Evolutionary conservation across 2,888 invertebrate species (phyloP).

Genomic region (Ectobius pallidus): DNA sequence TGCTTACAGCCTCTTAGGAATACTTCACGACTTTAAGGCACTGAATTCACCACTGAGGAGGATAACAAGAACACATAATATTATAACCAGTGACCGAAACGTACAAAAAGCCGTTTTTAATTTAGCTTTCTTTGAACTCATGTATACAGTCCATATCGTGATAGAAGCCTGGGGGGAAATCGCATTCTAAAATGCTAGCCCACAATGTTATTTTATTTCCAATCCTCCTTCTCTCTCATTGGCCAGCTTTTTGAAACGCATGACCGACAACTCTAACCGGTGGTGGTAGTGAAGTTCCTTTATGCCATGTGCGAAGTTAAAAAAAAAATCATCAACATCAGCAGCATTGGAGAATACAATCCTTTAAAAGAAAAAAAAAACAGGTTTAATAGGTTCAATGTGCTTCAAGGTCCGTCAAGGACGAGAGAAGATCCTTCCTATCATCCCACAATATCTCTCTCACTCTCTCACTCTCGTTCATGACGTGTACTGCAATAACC

Average conservation of each 20-base stretch:
- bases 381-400: conserved; percentile 37
- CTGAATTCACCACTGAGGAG: not conserved
- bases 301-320: not conserved
- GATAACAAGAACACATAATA: not conserved
- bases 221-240: not conserved
- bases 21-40: too few species aligned
- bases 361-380: conserved; percentile 30
- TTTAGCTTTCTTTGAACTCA: not conserved
- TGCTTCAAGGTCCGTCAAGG: conserved; percentile 41
- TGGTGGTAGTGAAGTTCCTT: not conserved
- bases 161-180: not conserved
- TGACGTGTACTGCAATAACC: conserved; percentile 26
- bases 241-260: not conserved
- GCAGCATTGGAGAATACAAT: not conserved
- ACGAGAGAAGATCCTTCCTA: conserved; percentile 30
- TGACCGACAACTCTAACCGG: not conserved
- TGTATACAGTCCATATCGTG: not conserved
- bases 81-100: not conserved
- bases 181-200: not conserved
- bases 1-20: too few species aligned
- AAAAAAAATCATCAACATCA: not conserved
- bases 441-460: not conserved
- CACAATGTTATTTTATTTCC: not conserved
- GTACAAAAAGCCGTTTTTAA: not conserved
- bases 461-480: too few species aligned